A percentile compares a stretch with the other conserved stretches of the same genome.
These are phyloP conservation scores for Platyrinchus mystaceus DNA, from an alignment of 2,797 vertebrate species.

Conservation along the genomic window DNA sequence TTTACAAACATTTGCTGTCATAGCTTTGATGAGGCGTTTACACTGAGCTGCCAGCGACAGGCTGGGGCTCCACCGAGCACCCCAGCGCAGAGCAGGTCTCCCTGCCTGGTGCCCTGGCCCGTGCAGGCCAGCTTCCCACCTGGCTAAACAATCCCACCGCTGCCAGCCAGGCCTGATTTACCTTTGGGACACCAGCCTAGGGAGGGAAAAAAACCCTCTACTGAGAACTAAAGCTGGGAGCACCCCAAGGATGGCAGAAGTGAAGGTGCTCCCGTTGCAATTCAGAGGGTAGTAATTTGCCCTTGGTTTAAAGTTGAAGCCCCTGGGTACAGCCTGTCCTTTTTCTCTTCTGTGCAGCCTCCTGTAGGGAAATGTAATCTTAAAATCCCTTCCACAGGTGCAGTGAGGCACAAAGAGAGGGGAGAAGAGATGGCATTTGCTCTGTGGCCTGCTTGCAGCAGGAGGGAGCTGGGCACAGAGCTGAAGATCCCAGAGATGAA, in stretches of 20 bases:
- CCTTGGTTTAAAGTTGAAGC: background rate
- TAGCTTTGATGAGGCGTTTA: rapidly evolving
- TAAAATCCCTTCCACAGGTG: background rate
- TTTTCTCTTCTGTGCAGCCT: background rate
- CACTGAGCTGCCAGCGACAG: background rate
- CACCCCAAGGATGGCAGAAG: background rate
- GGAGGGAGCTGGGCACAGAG: background rate
- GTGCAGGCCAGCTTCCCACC: background rate
- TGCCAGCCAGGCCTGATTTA: background rate
- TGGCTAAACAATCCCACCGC: background rate
- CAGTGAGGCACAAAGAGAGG: background rate
- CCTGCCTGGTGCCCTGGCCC: background rate
- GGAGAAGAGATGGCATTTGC: background rate
- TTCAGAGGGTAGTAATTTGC: background rate
- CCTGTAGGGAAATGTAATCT: background rate
- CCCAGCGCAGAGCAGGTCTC: background rate
- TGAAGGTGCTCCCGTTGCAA: rapidly evolving
- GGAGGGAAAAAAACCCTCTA: rapidly evolving
- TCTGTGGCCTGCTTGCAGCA: background rate
- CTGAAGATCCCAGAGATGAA: background rate
- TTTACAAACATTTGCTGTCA: background rate
- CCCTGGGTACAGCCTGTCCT: background rate
- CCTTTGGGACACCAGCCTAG: background rate
- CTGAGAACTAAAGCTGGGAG: background rate
- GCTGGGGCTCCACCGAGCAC: background rate